Conservation (phyloP, 1,140 invertebrate species). For the Pogonus chalceus region DNA sequence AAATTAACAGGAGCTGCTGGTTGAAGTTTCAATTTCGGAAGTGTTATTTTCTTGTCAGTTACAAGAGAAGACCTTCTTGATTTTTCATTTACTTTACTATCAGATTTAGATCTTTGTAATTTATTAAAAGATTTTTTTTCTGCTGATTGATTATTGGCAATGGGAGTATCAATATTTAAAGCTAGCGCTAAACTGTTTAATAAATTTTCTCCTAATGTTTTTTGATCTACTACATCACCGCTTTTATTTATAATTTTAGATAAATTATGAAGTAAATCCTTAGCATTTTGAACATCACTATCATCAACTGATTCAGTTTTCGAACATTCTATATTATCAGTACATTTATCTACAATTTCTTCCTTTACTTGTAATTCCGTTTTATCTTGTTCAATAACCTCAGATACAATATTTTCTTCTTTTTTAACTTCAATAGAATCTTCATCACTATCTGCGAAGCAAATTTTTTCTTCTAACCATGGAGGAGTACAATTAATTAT, state of each 20-base stretch:
- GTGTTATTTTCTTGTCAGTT: too few relatives aligned
- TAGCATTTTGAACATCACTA: background rate
- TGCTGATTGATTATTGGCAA: background rate
- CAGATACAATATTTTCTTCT: background rate
- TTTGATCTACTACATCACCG: background rate
- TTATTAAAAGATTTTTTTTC: background rate
- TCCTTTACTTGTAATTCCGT: background rate
- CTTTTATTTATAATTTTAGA: background rate
- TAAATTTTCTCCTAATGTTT: background rate
- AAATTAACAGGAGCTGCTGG: background rate
- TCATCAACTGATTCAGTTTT: too few relatives aligned
- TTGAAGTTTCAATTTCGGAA: background rate
- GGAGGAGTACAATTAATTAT: background rate
- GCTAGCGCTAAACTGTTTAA: background rate
- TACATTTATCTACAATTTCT: background rate
- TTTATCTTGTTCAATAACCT: background rate
- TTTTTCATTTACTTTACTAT: background rate
- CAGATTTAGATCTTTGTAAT: background rate
- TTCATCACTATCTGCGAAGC: background rate
- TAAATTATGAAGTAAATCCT: background rate
- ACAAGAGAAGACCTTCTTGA: too few relatives aligned
- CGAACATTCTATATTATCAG: background rate
- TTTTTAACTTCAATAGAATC: background rate
- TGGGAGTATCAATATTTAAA: background rate
- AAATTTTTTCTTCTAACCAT: background rate